Conservation (phyloP, 2,888 invertebrate species). For the Metacarcinus magister region DNA sequence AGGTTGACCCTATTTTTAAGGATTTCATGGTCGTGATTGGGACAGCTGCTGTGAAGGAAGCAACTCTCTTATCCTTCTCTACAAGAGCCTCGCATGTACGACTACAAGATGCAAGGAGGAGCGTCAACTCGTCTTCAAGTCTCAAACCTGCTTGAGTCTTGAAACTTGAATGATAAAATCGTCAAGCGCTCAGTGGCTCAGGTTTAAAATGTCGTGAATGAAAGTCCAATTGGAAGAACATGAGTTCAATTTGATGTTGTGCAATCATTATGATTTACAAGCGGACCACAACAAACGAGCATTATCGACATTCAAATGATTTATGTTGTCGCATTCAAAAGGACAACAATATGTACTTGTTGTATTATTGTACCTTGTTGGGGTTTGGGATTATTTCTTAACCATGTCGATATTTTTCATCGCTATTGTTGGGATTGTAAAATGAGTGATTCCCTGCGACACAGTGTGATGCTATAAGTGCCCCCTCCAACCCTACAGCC, state of each 20-base stretch:
- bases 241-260: constrained; percentile 15
- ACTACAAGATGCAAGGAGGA: background rate
- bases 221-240: constrained; percentile 16
- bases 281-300: background rate
- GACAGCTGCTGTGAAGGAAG: constrained; percentile 23
- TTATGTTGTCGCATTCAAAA: constrained; percentile 15
- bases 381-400: background rate
- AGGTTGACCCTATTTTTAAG: constrained; percentile 63
- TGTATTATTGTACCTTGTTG: background rate
- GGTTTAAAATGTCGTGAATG: constrained; percentile 46
- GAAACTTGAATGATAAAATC: background rate
- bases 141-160: background rate
- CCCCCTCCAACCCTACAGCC: background rate
- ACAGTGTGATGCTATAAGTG: background rate
- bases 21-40: constrained; percentile 62
- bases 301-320: constrained; percentile 34
- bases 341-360: background rate
- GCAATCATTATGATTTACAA: constrained; percentile 40
- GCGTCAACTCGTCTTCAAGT: background rate
- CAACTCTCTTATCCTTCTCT: background rate
- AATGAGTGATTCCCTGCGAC: background rate
- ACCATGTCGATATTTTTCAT: background rate
- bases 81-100: background rate
- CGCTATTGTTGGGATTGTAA: background rate
- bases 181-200: background rate